Conservation (phyloP, 2,113 vertebrate species). For the Phaethon lepturus region DNA sequence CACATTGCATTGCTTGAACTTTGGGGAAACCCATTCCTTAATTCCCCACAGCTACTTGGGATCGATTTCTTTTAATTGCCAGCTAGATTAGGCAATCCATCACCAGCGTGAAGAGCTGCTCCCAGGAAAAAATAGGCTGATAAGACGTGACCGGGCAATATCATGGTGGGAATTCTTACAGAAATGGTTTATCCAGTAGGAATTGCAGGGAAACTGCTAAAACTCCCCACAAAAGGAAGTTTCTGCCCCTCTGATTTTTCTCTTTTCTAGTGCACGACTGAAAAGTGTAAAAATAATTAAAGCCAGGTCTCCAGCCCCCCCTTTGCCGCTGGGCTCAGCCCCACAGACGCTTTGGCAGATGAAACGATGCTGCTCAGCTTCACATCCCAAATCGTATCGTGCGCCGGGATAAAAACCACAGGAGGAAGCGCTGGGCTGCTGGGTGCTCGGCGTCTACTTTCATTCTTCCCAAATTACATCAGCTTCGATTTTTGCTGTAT, state of each 20-base stretch:
- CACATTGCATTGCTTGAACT: background rate
- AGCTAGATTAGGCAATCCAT: background rate
- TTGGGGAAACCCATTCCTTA: background rate
- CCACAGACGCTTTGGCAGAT: background rate
- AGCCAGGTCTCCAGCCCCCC: no score
- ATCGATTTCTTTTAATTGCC: background rate
- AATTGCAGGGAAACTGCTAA: background rate
- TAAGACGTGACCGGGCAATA: accelerated
- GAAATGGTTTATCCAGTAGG: background rate
- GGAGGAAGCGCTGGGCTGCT: background rate
- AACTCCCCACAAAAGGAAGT: accelerated
- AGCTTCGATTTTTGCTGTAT: background rate
- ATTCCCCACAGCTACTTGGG: background rate
- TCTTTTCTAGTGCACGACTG: accelerated
- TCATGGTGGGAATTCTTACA: accelerated
- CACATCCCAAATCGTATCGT: accelerated
- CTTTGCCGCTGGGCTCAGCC: background rate
- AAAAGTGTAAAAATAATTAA: background rate
- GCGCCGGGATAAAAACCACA: accelerated
- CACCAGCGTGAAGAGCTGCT: background rate
- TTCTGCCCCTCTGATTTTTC: background rate
- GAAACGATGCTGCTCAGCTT: background rate
- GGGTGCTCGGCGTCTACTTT: background rate
- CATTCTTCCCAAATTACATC: background rate
- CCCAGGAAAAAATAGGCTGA: background rate